Evolutionary conservation across 1,140 invertebrate genomes (phyloP), one percentile per base, ranked within the genome.

Genomic region (Lethocerus indicus): DNA sequence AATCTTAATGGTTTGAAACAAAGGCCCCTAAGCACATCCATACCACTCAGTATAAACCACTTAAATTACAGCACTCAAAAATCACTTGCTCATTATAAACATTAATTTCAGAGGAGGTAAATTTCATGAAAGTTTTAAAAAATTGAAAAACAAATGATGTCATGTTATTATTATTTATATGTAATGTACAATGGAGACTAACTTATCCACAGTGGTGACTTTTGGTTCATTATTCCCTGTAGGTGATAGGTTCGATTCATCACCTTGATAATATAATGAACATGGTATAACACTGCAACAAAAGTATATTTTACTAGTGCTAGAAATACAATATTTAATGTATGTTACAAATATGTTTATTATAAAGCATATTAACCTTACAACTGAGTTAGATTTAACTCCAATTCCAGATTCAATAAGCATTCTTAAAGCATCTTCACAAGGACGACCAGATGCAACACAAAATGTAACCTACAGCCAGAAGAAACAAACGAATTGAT

Each of bases 331-430:
- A 2, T 3, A 36, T 3, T 36, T 36, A 2, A 36, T 16, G n/a
- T 3, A 3, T 3, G 9, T 18, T 18, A 36, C 9, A 3, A 36
- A 36, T 16, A 3, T 2, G n/a, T 36, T 5, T 20, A 39, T 39
- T 20, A 5, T 6, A 41, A 42, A 23, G 12, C 25, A 27, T 47
- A 37, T 14, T 42, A 36, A 53, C 54, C 52, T 46, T 26, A 55
- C 46, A 28, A 20, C 35, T 27, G 54, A 53, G 39, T 53, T 45
- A 12, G 40, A 47, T 50, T 36, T 47, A 25, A 55, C 42, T 43
- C 51, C 54, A 27, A 55, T 55, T 3, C 44, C 51, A 47, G 47
- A 43, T 42, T 55, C 49, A 23, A 29, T 50, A 6, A 55, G 41
- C 23, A 53, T 35, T 21, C 51, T 27, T 3, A 55, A 39, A 27